A percentile compares a stretch with the other conserved stretches of the same genome.
phyloP scores from a whole-genome alignment of 2,113 vertebrate species.

The Sorex fumeus region DNA sequence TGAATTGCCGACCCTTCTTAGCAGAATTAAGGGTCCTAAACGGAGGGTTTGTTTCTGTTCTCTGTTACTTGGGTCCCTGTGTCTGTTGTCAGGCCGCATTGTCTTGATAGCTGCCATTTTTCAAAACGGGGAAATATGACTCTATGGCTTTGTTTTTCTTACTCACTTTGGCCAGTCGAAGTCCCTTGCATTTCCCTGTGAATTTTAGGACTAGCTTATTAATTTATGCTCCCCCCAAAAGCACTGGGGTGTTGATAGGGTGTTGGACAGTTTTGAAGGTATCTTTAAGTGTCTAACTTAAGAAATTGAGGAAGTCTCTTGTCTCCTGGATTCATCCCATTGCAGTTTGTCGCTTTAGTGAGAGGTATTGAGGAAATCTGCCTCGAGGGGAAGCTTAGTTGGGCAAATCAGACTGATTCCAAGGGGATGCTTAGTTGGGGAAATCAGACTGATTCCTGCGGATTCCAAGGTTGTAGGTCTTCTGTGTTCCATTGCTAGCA shows the following conservation, averaged over 20 bases:
- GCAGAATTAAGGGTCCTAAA: neutral
- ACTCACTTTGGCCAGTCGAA: slow-evolving; percentile 16
- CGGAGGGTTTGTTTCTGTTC: neutral
- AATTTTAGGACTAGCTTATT: slow-evolving; percentile 14
- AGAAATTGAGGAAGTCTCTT: neutral
- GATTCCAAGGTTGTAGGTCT: too few relatives aligned
- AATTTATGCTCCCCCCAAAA: neutral
- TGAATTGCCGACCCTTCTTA: too few relatives aligned
- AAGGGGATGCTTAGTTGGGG: too few relatives aligned
- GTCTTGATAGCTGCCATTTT: neutral
- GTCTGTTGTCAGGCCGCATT: neutral
- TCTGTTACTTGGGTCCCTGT: neutral
- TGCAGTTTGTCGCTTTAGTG: neutral
- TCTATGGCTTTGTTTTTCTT: slow-evolving; percentile 42
- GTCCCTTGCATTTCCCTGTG: neutral
- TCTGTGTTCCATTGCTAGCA: too few relatives aligned
- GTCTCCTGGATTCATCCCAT: neutral
- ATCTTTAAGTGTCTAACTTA: slow-evolving; percentile 12
- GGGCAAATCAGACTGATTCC: too few relatives aligned
- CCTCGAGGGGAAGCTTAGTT: too few relatives aligned
- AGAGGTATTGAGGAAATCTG: neutral
- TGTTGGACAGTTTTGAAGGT: neutral
- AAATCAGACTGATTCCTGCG: too few relatives aligned
- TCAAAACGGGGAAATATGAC: too few relatives aligned
- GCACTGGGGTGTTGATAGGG: slow-evolving; percentile 11